Conservation (phyloP, 1,140 invertebrate species). For the Bilobella aurantiaca region DNA sequence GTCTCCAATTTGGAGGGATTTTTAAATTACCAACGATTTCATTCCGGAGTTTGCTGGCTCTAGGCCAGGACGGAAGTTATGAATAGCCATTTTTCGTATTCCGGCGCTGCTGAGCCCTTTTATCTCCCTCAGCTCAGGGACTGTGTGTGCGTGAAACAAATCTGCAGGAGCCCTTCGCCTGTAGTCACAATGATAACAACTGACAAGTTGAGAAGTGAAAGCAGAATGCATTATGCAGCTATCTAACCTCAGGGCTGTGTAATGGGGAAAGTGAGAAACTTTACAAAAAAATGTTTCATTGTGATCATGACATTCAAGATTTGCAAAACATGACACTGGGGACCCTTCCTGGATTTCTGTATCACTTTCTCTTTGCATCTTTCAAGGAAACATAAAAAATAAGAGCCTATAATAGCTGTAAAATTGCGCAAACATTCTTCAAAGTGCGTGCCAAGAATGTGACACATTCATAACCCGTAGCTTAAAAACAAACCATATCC, state of each 20-base stretch:
- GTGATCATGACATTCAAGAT: slow-evolving; percentile 8
- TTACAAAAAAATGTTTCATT: neutral
- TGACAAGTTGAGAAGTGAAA: slow-evolving; percentile 5
- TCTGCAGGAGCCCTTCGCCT: too few relatives aligned
- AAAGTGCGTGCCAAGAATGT: too few relatives aligned
- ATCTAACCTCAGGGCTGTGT: neutral
- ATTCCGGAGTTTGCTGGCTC: neutral
- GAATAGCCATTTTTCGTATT: neutral
- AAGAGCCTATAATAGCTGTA: neutral
- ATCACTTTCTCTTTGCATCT: too few relatives aligned
- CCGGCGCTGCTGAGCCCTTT: neutral
- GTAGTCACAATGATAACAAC: neutral
- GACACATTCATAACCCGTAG: neutral
- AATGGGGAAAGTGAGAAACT: neutral
- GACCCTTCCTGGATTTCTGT: neutral
- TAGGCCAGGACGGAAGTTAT: neutral
- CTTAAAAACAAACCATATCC: neutral
- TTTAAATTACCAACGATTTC: neutral
- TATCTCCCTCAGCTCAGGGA: neutral
- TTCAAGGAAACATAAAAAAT: neutral
- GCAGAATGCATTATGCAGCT: slow-evolving; percentile 1
- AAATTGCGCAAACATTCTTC: neutral
- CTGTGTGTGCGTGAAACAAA: too few relatives aligned
- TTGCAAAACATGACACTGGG: slow-evolving; percentile 6
- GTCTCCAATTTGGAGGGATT: neutral